phyloP scores from a whole-genome alignment of 1,140 invertebrate species.

The Zelostemma sp. region DNA sequence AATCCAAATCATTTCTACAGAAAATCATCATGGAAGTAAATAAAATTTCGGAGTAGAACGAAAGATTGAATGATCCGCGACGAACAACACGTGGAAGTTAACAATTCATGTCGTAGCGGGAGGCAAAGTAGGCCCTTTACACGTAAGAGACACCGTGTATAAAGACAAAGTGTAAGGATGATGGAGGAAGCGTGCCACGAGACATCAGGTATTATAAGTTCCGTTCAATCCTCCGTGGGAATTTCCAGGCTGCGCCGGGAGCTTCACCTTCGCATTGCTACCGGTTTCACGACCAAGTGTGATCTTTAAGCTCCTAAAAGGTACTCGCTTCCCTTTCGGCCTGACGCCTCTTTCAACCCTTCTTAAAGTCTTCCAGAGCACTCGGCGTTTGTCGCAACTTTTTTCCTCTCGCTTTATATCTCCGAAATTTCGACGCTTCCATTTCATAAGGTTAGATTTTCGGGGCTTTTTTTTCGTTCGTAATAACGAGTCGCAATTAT shows the following conservation, averaged over 20 bases:
- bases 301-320: slow-evolving; percentile 68
- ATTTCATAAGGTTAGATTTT: slow-evolving; percentile 5
- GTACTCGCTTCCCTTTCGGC: slow-evolving; percentile 50
- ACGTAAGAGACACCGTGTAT: too few species aligned
- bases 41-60: too few species aligned
- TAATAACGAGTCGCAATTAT: slow-evolving; percentile 36
- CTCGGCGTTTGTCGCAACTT: slow-evolving; percentile 38
- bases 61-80: background rate
- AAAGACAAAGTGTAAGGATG: too few species aligned
- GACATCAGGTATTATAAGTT: slow-evolving; percentile 64
- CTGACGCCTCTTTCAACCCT: slow-evolving; percentile 53
- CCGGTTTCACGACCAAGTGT: slow-evolving; percentile 59
- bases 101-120: slow-evolving; percentile 40
- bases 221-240: slow-evolving; percentile 65
- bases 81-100: slow-evolving; percentile 5
- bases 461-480: background rate
- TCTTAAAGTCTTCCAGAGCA: slow-evolving; percentile 39
- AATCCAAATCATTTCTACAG: too few species aligned
- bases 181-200: slow-evolving; percentile 55
- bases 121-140: slow-evolving; percentile 40
- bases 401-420: slow-evolving; percentile 11
- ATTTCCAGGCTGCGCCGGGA: slow-evolving; percentile 60
- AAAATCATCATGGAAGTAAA: too few species aligned
- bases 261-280: slow-evolving; percentile 63
- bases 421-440: slow-evolving; percentile 14